Evolutionary conservation across 2,797 vertebrate species (phyloP), one percentile per base, ranked within the genome.

Genomic region (Crocidura indochinensis): DNA sequence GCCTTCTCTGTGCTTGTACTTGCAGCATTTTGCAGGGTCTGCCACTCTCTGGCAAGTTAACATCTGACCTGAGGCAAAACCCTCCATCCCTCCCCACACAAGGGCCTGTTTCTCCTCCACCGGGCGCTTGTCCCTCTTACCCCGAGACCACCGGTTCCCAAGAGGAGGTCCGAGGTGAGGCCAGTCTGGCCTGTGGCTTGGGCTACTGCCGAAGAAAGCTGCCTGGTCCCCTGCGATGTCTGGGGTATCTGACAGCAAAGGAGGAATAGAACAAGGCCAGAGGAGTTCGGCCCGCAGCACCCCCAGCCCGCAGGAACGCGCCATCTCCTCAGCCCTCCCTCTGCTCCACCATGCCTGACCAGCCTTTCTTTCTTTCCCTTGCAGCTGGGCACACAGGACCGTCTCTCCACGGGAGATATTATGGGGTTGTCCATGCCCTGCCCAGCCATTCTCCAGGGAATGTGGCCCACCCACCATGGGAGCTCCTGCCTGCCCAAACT

Each of bases 321-420:
- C 6, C 8, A 69, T 68, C 81, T 77, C 74, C 86, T 82, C 29
- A 15, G 75, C 56, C 56, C 0, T 64, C 83, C 73, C 96, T 94
- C 81, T 29, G 62, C 20, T 81, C 81, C 86, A 67, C n/a, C 74
- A 60, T 2, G 0, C 64, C 87, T 93, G 92, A 96, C 73, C 14
- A 12, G 91, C 31, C 51, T 92, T 81, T 71, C 84, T 62, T 88
- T 92, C 68, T 95, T 76, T 96, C 79, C 74, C 73, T 77, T 92
- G 49, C 95, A 97, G 97, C 88, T 96, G 94, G 88, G 80, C n/a
- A 2, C 87, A 47, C 82, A 91, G 84, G 75, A 96, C 88, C 89
- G 75, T 90, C 83, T 94, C 85, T 95, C 91, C 86, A 44, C 11
- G 53, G 64, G 92, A 96, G 94, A 83, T 51, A 2, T n/a, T 9